Conservation (phyloP, 1,140 invertebrate genomes). For the Eriocheir sinensis region DNA sequence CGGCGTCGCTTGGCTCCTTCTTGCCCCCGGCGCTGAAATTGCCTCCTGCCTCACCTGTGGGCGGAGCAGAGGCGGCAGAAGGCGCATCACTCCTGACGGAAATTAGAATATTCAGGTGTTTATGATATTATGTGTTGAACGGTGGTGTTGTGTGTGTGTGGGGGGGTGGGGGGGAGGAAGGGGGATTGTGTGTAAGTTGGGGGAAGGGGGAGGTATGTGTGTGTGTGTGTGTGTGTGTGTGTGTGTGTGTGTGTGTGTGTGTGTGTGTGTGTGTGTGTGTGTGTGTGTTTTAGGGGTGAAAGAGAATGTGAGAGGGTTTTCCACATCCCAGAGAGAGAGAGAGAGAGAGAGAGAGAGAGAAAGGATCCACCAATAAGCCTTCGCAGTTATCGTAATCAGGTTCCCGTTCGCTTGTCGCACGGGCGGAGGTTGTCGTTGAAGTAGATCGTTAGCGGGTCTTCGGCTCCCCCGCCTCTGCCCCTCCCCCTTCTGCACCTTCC, state of each 20-base stretch:
- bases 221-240: conserved; percentile 47
- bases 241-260: conserved; percentile 37
- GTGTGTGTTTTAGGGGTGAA: not conserved
- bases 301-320: too few relatives aligned
- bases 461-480: too few relatives aligned
- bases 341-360: not conserved
- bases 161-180: too few relatives aligned
- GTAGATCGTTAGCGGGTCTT: too few relatives aligned
- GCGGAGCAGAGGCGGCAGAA: conserved; percentile 13
- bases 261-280: not conserved
- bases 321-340: too few relatives aligned
- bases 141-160: not conserved
- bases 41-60: conserved; percentile 35
- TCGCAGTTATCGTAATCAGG: too few relatives aligned
- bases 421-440: too few relatives aligned
- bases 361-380: not conserved
- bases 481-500: too few relatives aligned
- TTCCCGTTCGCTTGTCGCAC: too few relatives aligned
- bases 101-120: conserved; percentile 4
- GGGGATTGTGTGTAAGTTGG: too few relatives aligned
- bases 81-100: not conserved
- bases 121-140: not conserved
- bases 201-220: too few relatives aligned
- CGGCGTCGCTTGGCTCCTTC: not conserved
- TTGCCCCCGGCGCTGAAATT: conserved; percentile 43